These are phyloP conservation scores for Mayetiola destructor DNA, from an alignment of 2,888 invertebrate species.

Conservation along the genomic window DNA sequence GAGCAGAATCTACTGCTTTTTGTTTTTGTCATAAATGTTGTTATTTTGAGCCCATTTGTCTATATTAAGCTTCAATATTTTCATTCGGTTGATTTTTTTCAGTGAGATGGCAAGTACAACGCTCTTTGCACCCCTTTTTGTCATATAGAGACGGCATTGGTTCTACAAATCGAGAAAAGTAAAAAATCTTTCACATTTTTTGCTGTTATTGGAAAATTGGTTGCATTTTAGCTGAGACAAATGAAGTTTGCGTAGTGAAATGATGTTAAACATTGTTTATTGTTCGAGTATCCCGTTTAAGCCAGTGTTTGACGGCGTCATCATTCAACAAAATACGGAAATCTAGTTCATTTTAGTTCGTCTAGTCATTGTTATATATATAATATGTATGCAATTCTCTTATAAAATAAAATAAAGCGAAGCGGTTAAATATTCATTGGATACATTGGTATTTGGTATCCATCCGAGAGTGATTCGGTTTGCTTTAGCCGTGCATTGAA, in stretches of 20 bases:
- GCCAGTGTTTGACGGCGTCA: no score
- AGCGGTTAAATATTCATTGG: no score
- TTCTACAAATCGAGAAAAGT: not conserved
- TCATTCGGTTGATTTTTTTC: not conserved
- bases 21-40: slow-evolving; percentile 6
- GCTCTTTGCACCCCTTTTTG: slow-evolving; percentile 5
- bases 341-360: no score
- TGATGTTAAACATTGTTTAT: not conserved
- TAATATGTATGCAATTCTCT: no score
- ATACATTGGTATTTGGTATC: not conserved
- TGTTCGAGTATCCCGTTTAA: not conserved
- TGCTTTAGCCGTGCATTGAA: slow-evolving; percentile 2
- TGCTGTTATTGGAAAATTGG: not conserved
- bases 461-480: not conserved
- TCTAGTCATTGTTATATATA: no score
- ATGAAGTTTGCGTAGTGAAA: slow-evolving; percentile 1
- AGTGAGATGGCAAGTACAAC: not conserved
- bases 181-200: not conserved
- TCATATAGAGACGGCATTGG: no score
- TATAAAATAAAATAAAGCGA: no score
- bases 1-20: no score
- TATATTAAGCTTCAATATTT: not conserved
- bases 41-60: slow-evolving; percentile 7
- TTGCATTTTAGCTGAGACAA: not conserved
- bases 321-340: no score